These are phyloP conservation scores for Priocnemis perturbator DNA, from an alignment of 2,888 invertebrate genomes.

Conservation along the genomic window DNA sequence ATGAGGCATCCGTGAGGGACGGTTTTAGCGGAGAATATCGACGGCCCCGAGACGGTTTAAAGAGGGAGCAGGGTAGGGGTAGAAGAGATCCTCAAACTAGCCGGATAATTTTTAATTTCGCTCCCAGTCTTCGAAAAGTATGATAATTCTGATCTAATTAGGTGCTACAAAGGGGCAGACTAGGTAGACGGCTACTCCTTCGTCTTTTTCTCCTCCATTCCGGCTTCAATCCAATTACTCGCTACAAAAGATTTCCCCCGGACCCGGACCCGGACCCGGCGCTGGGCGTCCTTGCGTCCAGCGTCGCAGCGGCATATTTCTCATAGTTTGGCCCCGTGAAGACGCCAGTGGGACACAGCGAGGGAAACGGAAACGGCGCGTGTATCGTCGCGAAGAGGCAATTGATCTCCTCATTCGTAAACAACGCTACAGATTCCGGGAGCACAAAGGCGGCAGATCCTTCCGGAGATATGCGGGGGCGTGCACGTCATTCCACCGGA, in stretches of 20 bases:
- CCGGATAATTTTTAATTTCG: constrained; percentile 35
- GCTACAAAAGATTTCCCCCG: neutral
- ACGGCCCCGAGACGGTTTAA: neutral
- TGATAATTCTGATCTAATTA: constrained; percentile 33
- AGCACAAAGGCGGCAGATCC: constrained; percentile 5
- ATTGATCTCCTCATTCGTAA: constrained; percentile 3
- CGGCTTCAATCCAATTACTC: neutral
- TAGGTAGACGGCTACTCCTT: constrained; percentile 17
- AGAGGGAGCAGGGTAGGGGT: neutral
- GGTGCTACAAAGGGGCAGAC: constrained; percentile 29
- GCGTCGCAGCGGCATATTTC: too few species aligned
- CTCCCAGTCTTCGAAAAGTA: constrained; percentile 17
- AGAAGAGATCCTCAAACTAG: constrained; percentile 10
- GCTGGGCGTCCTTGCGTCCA: too few species aligned
- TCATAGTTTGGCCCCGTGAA: too few species aligned
- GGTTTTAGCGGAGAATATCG: too few species aligned
- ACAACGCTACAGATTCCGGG: neutral
- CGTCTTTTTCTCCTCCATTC: constrained; percentile 18
- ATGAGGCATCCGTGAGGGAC: too few species aligned
- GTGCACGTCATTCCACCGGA: constrained; percentile 2
- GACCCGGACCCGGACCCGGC: too few species aligned
- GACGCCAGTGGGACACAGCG: neutral
- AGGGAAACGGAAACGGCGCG: too few species aligned
- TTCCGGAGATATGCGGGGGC: too few species aligned
- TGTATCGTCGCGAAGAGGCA: neutral